Evolutionary conservation across 2,113 vertebrate genomes (phyloP).

Genomic region (Phalacrocorax carbo): DNA sequence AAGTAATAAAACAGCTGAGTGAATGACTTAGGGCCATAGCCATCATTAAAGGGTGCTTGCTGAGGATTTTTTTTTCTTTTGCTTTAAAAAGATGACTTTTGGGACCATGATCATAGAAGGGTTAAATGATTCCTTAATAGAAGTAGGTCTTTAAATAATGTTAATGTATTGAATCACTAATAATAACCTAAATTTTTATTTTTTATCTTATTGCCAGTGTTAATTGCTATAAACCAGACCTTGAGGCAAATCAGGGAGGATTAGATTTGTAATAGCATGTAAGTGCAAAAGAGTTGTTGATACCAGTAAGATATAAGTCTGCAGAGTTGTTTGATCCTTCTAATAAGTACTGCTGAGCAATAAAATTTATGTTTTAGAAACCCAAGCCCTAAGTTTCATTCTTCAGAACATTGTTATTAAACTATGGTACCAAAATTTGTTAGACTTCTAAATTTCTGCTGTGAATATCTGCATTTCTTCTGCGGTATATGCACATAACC

Average conservation of each 20-base stretch:
- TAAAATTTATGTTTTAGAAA: neutral
- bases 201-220: neutral
- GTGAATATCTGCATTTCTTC: neutral
- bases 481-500: neutral
- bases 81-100: neutral
- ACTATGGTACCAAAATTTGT: neutral
- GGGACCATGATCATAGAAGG: neutral
- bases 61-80: slow-evolving; percentile 21
- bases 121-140: neutral
- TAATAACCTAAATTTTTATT: neutral
- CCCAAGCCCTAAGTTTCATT: neutral
- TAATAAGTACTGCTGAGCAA: neutral
- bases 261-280: neutral
- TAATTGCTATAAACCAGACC: neutral
- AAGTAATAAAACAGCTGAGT: slow-evolving; percentile 75
- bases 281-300: neutral
- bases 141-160: neutral
- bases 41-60: slow-evolving; percentile 54
- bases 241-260: neutral
- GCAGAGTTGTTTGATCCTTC: neutral
- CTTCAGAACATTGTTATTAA: neutral
- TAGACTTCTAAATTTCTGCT: neutral
- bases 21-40: slow-evolving; percentile 67
- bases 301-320: neutral
- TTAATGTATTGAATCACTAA: neutral